Percentiles rank a stretch among this genome's conserved stretches.
Conservation (phyloP, 2,888 invertebrate species). For the Nomada lathburiana region DNA sequence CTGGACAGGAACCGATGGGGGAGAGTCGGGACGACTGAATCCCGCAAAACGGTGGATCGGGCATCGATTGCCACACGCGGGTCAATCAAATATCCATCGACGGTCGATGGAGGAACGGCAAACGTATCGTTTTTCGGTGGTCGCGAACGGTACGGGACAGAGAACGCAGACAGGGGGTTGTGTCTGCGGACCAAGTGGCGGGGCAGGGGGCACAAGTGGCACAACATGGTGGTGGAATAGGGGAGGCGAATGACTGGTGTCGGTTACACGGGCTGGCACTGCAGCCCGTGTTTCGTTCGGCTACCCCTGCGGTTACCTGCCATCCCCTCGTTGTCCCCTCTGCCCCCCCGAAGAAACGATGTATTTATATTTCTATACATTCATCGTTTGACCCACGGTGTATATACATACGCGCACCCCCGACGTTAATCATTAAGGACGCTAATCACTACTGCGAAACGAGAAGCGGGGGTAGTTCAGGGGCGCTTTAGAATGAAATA, state of each 20-base stretch:
- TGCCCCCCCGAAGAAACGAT: conserved; percentile 44
- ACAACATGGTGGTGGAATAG: conserved; percentile 79
- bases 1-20: background rate
- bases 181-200: conserved; percentile 60
- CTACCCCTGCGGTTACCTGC: conserved; percentile 76
- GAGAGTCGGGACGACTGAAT: background rate
- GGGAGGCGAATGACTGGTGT: conserved; percentile 82
- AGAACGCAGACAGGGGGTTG: conserved; percentile 52
- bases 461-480: background rate
- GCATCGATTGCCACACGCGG: conserved; percentile 51
- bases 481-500: no score
- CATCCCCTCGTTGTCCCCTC: conserved; percentile 54
- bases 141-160: conserved; percentile 37
- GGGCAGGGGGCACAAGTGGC: conserved; percentile 74
- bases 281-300: conserved; percentile 70
- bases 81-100: conserved; percentile 63
- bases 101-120: conserved; percentile 69
- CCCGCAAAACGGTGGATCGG: conserved; percentile 29
- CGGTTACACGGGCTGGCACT: conserved; percentile 83
- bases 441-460: conserved; percentile 41
- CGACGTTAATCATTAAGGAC: conserved; percentile 49
- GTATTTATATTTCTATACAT: conserved; percentile 72
- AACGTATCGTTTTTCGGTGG: conserved; percentile 76
- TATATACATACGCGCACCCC: conserved; percentile 12
- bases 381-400: conserved; percentile 61